phyloP scores from a whole-genome alignment of 2,888 invertebrate species.

The Plebejus anna region DNA sequence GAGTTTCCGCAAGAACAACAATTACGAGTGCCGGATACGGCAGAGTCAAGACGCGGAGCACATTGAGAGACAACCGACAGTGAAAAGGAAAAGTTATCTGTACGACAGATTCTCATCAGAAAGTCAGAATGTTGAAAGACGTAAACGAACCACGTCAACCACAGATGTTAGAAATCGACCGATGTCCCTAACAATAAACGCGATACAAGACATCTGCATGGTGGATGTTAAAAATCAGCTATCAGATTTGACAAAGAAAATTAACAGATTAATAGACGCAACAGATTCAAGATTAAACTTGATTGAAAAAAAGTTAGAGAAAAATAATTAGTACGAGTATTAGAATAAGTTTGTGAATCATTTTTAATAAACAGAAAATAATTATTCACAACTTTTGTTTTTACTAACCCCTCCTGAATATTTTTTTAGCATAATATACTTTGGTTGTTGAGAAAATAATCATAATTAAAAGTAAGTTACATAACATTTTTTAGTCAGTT shows the following conservation, averaged over 20 bases:
- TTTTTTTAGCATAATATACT: too few species aligned
- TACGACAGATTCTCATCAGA: slow-evolving; percentile 67
- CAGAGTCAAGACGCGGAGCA: slow-evolving; percentile 57
- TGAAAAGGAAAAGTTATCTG: slow-evolving; percentile 70
- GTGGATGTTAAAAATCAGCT: slow-evolving; percentile 70
- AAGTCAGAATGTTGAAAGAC: slow-evolving; percentile 64
- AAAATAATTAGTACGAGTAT: slow-evolving; percentile 39
- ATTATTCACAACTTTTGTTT: neutral
- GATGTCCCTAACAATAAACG: slow-evolving; percentile 61
- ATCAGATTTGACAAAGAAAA: slow-evolving; percentile 61
- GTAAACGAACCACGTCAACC: slow-evolving; percentile 58
- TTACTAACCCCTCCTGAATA: neutral
- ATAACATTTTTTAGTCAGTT: too few species aligned
- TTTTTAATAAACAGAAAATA: neutral
- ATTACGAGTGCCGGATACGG: slow-evolving; percentile 64
- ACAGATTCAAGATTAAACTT: slow-evolving; percentile 54
- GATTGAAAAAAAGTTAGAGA: slow-evolving; percentile 57
- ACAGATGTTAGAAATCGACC: slow-evolving; percentile 56
- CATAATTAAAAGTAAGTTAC: too few species aligned
- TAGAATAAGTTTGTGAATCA: slow-evolving; percentile 4
- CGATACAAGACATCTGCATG: slow-evolving; percentile 74
- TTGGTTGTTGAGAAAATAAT: too few species aligned
- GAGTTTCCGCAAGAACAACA: slow-evolving; percentile 72
- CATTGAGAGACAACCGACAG: slow-evolving; percentile 48
- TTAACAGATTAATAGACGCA: slow-evolving; percentile 61